Evolutionary conservation across 2,113 vertebrate genomes (phyloP), one percentile per base, ranked within the genome.

Genomic region (Echinops telfairi): DNA sequence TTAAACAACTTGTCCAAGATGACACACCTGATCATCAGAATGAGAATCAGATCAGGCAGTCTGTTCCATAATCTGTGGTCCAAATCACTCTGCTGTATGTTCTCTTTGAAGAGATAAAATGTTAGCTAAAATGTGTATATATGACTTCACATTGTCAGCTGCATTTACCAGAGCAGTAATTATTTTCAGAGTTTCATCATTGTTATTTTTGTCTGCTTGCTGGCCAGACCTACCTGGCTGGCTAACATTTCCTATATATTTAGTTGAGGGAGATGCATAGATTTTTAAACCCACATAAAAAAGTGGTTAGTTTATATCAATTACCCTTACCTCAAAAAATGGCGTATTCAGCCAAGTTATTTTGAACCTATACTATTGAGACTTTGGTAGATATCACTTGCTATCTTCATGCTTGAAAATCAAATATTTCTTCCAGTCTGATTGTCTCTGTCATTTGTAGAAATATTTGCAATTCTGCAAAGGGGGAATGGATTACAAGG

Each of bases 21-120:
- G n/a, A n/a, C n/a, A n/a, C n/a, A n/a, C n/a, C 12, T 82, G 43
- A 29, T 9, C 84, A 33, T 31, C 15, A 80, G 73, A 75, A 53
- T 83, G 68, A 27, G 19, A 53, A 66, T 79, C 0, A 2, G 29
- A 64, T 66, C 19, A 64, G 29, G 66, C 80, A 86, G 86, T 60
- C 43, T 76, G 23, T 33, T 57, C 29, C 43, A 27, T 16, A 38
- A 1, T 17, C 31, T 4, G 1, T 27, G 23, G 53, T 78, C 31
- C 70, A 38, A 57, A 66, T 6, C 14, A 43, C 43, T 71, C 1
- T 71, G 3, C 53, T 71, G 0, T 60, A 31, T 87, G 57, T 8
- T 40, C 31, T 47, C 27, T 88, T 27, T 76, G 73, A 78, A n/a
- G 83, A 95, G n/a, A n/a, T n/a, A n/a, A n/a, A n/a, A n/a, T n/a